Evolutionary conservation across 2,888 invertebrate species (phyloP).

Genomic region (Harpagoxenus sublaevis): DNA sequence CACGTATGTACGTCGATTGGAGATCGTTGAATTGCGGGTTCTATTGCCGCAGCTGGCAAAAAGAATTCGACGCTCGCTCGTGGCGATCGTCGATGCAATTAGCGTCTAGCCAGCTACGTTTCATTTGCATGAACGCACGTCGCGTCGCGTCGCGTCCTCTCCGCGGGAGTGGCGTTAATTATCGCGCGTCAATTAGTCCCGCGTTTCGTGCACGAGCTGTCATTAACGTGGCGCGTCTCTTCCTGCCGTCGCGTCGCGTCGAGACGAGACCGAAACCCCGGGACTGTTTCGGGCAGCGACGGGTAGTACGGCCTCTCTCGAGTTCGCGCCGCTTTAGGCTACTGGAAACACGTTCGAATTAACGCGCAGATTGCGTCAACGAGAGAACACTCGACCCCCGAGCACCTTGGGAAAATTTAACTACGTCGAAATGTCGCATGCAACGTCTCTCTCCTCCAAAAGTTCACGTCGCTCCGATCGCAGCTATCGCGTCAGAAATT

Average conservation of each 20-base stretch:
- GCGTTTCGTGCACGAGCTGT: slow-evolving; percentile 16
- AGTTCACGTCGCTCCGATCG: background rate
- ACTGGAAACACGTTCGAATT: slow-evolving; percentile 11
- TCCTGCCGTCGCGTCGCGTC: background rate
- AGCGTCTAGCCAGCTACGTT: slow-evolving; percentile 15
- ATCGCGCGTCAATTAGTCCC: slow-evolving; percentile 47
- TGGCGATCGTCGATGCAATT: slow-evolving; percentile 36
- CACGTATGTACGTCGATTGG: background rate
- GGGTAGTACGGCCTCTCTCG: background rate
- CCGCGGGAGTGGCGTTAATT: slow-evolving; percentile 47
- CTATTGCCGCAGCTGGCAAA: background rate
- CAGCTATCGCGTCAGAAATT: background rate
- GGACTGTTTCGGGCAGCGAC: slow-evolving; percentile 14
- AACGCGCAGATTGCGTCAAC: slow-evolving; percentile 2
- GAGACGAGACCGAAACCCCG: background rate
- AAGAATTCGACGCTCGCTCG: background rate
- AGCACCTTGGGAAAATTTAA: slow-evolving; percentile 30
- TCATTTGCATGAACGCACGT: slow-evolving; percentile 31
- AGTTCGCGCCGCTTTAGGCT: slow-evolving; percentile 14
- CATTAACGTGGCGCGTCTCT: slow-evolving; percentile 40
- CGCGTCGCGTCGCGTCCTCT: background rate
- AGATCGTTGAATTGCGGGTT: background rate
- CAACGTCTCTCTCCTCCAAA: background rate
- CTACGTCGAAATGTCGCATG: background rate
- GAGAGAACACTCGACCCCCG: background rate